Conservation (phyloP, 2,113 vertebrate species). For the Puffinus mauretanicus region DNA sequence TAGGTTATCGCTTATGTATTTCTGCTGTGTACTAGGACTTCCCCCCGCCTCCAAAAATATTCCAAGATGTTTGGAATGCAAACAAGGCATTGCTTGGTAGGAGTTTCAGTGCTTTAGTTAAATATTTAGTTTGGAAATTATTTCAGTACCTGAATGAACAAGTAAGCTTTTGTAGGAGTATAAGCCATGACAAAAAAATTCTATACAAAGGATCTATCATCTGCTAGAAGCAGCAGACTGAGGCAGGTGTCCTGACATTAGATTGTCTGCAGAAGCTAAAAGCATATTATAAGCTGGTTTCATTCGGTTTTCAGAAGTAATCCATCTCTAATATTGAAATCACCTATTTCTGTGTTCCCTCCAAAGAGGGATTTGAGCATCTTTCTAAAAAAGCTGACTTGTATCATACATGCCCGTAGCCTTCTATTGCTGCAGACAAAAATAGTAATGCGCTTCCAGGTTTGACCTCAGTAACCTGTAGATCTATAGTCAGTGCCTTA, state of each 20-base stretch:
- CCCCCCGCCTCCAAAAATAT: neutral
- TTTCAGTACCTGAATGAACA: neutral
- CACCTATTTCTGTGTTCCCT: neutral
- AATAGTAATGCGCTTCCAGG: neutral
- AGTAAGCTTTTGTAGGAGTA: neutral
- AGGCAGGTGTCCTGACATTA: neutral
- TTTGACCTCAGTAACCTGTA: neutral
- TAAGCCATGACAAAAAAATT: neutral
- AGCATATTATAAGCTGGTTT: neutral
- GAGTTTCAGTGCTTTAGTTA: slow-evolving; percentile 21
- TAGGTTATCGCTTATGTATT: neutral
- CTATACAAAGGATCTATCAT: neutral
- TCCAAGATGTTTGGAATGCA: slow-evolving; percentile 31
- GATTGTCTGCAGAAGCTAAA: neutral
- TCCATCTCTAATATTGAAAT: neutral
- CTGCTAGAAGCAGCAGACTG: neutral
- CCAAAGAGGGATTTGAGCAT: neutral
- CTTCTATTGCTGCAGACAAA: neutral
- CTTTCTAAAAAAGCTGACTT: neutral
- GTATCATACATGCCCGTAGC: neutral
- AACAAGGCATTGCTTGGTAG: slow-evolving; percentile 12
- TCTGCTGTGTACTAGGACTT: neutral
- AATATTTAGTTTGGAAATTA: slow-evolving; percentile 48
- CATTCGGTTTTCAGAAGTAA: neutral
- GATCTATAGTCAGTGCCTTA: neutral